Conservation (phyloP, 1,140 invertebrate genomes). For the Globodera ellingtonae region DNA sequence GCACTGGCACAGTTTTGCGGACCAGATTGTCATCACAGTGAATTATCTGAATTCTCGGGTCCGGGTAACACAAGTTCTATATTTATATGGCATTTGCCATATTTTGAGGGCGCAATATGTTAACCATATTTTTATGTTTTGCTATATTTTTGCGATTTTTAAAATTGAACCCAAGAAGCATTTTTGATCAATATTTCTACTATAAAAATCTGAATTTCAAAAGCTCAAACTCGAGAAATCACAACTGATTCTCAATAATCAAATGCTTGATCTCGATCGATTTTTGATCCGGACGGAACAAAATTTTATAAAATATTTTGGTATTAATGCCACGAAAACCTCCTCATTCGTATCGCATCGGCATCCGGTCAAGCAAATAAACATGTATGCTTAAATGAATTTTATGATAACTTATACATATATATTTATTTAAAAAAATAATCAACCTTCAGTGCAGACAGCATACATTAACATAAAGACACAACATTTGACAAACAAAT, state of each 20-base stretch:
- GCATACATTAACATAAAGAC: not conserved
- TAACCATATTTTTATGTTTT: too few species aligned
- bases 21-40: not conserved
- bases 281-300: too few species aligned
- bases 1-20: slow-evolving; percentile 43
- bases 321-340: not conserved
- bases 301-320: not conserved
- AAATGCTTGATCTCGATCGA: too few species aligned
- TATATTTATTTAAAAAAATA: not conserved
- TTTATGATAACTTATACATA: not conserved
- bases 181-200: too few species aligned
- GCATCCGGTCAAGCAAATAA: slow-evolving; percentile 39
- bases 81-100: too few species aligned
- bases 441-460: not conserved
- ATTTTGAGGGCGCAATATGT: too few species aligned
- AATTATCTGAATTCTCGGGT: not conserved
- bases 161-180: too few species aligned
- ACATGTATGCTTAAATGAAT: slow-evolving; percentile 34
- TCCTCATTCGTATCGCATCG: slow-evolving; percentile 50
- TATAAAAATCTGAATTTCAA: too few species aligned
- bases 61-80: not conserved
- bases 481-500: not conserved
- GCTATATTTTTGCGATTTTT: too few species aligned
- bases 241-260: too few species aligned
- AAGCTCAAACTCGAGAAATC: too few species aligned